Evolutionary conservation across 1,140 invertebrate species (phyloP).

Genomic region (Orius laevigatus): DNA sequence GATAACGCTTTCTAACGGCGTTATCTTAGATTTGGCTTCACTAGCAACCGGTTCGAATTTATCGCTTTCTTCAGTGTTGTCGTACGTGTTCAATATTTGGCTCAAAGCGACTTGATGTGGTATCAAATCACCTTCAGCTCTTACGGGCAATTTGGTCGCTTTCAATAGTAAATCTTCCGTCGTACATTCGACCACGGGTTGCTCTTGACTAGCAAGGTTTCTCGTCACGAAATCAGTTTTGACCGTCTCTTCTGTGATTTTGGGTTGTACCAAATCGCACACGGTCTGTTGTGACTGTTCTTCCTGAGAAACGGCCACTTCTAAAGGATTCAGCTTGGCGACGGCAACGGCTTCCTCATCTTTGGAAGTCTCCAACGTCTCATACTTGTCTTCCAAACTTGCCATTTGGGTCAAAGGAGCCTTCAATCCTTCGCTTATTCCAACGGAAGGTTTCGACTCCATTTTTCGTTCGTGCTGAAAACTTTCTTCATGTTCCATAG

Average conservation of each 20-base stretch:
- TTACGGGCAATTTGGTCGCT: slow-evolving; percentile 3
- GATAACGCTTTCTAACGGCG: slow-evolving; percentile 4
- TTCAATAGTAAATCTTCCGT: slow-evolving; percentile 8
- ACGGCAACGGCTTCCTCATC: slow-evolving; percentile 8
- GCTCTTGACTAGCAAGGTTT: slow-evolving; percentile 14
- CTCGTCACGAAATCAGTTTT: slow-evolving; percentile 5
- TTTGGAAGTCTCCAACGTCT: not conserved
- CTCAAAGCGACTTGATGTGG: slow-evolving; percentile 8
- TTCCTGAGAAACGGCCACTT: slow-evolving; percentile 15
- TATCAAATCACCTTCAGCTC: slow-evolving; percentile 12
- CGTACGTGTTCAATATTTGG: slow-evolving; percentile 11
- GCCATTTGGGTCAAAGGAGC: slow-evolving; percentile 8
- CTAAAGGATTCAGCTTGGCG: slow-evolving; percentile 10
- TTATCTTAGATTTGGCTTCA: not conserved
- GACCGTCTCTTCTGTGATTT: not conserved
- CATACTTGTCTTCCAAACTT: slow-evolving; percentile 8
- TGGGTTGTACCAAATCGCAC: not conserved
- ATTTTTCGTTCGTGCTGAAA: not conserved
- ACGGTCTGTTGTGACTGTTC: slow-evolving; percentile 1
- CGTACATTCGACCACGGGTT: slow-evolving; percentile 6
- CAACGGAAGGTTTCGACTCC: not conserved
- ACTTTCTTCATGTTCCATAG: slow-evolving; percentile 6
- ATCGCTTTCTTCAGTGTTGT: not conserved
- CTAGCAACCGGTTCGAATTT: not conserved
- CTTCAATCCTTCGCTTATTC: slow-evolving; percentile 6